Evolutionary conservation across 2,888 invertebrate species (phyloP), one percentile per base, ranked within the genome.

Genomic region (Ceramica pisi): DNA sequence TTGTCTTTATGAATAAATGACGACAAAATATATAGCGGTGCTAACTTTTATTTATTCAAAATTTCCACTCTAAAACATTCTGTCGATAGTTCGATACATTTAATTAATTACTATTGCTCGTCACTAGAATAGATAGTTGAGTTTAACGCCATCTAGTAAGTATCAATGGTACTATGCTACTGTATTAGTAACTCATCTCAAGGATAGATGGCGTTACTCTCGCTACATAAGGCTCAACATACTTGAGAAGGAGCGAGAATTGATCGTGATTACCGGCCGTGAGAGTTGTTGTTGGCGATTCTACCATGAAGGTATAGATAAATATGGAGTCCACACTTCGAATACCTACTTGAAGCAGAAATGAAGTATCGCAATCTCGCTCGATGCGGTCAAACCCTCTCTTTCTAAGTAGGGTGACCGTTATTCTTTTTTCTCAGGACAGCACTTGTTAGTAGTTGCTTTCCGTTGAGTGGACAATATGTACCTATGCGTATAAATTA

Each of bases 1-100:
- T 95, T 95, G 94, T 95, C 95, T 96, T 95, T 95, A 96, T 92
- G 94, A 95, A 95, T 96, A 96, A 95, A 96, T 95, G 94, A 95
- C 93, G 94, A 93, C 91, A 90, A 95, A 94, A 92, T 89, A 80
- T 65, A 50, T 71, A 26, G n/a, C n/a, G 31, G 19, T 55, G 21
- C 65, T 62, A 53, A 59, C 2, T 57, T 70, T 87, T 80, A 59
- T 69, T 78, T 63, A 67, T 60, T 51, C 31, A 0, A 38, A 57
- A 2, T n/a, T 55, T 16, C 26, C 8, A 0, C 3, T 1, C 5
- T 23, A 16, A 35, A 38, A 46, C 3, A 38, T 55, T 55, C 35
- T 69, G 63, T 70, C 71, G 75, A 76, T 41, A n/a, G n/a, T n/a
- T n/a, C n/a, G n/a, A 53, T 1, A 38, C 12, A 51, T 50, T 10